phyloP scores from a whole-genome alignment of 2,888 invertebrate genomes.

The Cantharis flavilabris region DNA sequence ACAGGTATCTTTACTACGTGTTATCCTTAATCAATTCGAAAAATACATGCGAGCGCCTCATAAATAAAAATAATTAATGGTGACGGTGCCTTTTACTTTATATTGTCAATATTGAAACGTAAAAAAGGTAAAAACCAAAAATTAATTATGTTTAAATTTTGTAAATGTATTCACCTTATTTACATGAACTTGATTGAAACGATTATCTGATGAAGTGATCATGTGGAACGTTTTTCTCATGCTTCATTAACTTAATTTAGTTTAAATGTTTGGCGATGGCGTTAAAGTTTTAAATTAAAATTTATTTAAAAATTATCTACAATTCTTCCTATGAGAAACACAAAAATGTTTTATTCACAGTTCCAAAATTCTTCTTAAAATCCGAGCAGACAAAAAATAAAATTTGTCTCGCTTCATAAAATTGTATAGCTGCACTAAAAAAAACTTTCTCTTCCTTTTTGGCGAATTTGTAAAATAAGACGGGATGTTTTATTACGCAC shows the following conservation, averaged over 20 bases:
- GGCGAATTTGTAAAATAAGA: background rate
- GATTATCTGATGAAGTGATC: constrained; percentile 1
- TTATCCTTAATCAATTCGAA: constrained; percentile 45
- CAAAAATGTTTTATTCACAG: background rate
- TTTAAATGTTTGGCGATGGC: background rate
- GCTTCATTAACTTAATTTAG: constrained; percentile 1
- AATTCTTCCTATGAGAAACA: background rate
- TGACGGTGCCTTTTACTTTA: constrained; percentile 13
- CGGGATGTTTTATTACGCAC: background rate
- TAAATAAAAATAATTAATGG: constrained; percentile 25
- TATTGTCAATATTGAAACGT: background rate
- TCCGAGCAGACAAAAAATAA: background rate
- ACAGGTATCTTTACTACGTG: constrained; percentile 47
- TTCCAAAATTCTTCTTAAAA: background rate
- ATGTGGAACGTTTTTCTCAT: background rate
- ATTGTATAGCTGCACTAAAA: background rate
- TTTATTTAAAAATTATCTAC: background rate
- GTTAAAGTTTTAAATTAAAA: background rate
- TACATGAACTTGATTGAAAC: background rate
- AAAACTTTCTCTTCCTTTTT: constrained; percentile 35
- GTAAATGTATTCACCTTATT: background rate
- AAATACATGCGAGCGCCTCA: constrained; percentile 39
- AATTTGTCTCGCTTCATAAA: constrained; percentile 9
- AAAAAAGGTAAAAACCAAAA: background rate
- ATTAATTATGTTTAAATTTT: background rate